These are phyloP conservation scores for Heliothis peltigera DNA, from an alignment of 2,888 invertebrate genomes.

Conservation along the genomic window DNA sequence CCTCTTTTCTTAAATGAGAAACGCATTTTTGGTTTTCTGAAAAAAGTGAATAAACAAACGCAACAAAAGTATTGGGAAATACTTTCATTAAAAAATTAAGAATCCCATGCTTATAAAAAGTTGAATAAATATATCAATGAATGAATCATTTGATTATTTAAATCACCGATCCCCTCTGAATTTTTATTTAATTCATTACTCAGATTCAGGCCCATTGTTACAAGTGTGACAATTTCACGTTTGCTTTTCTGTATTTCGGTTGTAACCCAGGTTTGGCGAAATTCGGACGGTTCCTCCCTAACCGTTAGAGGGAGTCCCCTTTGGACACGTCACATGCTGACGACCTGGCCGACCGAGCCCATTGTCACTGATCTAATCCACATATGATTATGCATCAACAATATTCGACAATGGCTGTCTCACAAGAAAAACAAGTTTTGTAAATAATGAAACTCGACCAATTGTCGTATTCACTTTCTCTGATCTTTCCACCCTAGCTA, in stretches of 20 bases:
- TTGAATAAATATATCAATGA: slow-evolving; percentile 43
- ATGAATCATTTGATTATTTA: slow-evolving; percentile 41
- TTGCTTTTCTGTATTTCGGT: slow-evolving; percentile 48
- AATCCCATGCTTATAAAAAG: slow-evolving; percentile 28
- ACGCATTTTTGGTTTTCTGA: too few species aligned
- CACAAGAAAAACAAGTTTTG: slow-evolving; percentile 83
- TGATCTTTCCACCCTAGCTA: slow-evolving; percentile 71
- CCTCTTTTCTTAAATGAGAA: too few species aligned
- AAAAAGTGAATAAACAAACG: too few species aligned
- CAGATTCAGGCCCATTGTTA: slow-evolving; percentile 58
- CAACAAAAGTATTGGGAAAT: not conserved
- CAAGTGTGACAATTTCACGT: slow-evolving; percentile 63
- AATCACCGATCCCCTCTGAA: slow-evolving; percentile 49
- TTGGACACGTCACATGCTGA: slow-evolving; percentile 79
- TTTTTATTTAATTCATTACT: slow-evolving; percentile 52
- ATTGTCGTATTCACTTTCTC: slow-evolving; percentile 82
- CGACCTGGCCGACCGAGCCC: slow-evolving; percentile 74
- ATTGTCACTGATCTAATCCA: slow-evolving; percentile 82
- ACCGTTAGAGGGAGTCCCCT: slow-evolving; percentile 74
- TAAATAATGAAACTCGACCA: slow-evolving; percentile 78
- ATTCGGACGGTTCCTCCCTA: slow-evolving; percentile 69
- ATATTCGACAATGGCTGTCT: slow-evolving; percentile 73
- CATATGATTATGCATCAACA: slow-evolving; percentile 83
- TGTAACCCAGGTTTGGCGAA: slow-evolving; percentile 58
- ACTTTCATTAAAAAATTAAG: slow-evolving; percentile 7